Evolutionary conservation across 2,888 invertebrate genomes (phyloP).

Genomic region (Ichneumoninae sp.): DNA sequence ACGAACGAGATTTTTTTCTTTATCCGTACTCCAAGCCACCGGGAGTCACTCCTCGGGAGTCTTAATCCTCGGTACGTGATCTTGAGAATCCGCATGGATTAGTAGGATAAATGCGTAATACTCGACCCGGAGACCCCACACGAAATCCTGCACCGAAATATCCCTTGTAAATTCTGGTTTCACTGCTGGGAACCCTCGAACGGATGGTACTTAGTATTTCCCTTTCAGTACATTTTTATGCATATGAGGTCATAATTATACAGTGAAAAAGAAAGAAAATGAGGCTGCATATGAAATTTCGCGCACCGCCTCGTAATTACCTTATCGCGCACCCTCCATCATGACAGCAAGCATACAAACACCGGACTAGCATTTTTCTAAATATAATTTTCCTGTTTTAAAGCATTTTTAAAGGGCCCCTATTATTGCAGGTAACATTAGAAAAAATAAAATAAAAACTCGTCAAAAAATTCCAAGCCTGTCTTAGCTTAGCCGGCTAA

Average conservation of each 20-base stretch:
- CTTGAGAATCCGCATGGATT: constrained; percentile 73
- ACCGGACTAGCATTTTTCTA: background rate
- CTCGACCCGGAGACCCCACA: constrained; percentile 68
- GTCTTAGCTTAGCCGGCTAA: no score
- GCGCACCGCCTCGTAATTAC: background rate
- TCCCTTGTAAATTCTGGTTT: constrained; percentile 38
- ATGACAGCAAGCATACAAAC: background rate
- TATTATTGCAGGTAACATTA: no score
- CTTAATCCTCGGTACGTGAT: constrained; percentile 74
- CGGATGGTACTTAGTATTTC: constrained; percentile 10
- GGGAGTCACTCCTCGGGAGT: constrained; percentile 56
- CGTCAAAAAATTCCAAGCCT: no score
- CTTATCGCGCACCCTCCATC: background rate
- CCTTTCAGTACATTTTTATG: background rate
- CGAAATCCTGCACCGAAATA: constrained; percentile 67
- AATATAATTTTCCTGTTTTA: background rate
- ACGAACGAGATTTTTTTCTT: constrained; percentile 57
- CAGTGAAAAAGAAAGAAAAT: background rate
- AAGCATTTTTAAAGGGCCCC: background rate
- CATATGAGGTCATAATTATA: background rate
- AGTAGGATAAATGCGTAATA: constrained; percentile 67
- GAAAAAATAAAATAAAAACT: no score
- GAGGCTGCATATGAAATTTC: background rate
- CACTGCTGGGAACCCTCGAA: background rate
- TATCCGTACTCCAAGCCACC: constrained; percentile 39